Base-by-base conservation (phyloP, 2,888 invertebrate genomes). In the Dolichopus griseipennis region DNA sequence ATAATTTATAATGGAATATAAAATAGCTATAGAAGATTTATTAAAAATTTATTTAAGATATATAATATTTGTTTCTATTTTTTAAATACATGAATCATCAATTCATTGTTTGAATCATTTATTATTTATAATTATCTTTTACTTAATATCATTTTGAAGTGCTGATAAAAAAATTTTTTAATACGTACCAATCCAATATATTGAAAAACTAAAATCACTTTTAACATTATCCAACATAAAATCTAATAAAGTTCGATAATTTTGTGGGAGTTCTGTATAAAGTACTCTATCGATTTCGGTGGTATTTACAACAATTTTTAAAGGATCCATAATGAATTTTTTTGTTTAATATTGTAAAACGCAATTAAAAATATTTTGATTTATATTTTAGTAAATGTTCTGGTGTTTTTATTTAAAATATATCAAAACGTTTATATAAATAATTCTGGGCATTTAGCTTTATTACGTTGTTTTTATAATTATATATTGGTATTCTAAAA, bases 121-220 rank as follows among this genome's bases (percentile, higher is more conserved):
- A 9, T 10, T 43, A 43, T 15, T 10, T 15, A 15, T 15, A 10
- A 43, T 12, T 52, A 52, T 4, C 18, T 52, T 52, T 52, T 12
- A 18, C 1, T 18, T 6, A 5, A 6, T 52, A 18, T 52, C 52
- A 52, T 12, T 18, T 43, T 3, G 2, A 15, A 12, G 2, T n/a
- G 1, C 2, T 12, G 15, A 52, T 52, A 52, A 52, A 18, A 1
- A 6, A 52, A 2, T 12, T 18, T 12, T 18, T 12, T 18, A 52
- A 18, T 6, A 62, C 66, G 34, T 43, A 67, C 67, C 67, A 21
- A 61, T 64, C 67, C 67, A 67, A 27, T 67, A 67, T 18, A 27
- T 67, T 5, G 12, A 63, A 22, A 18, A 27, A 27, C 2, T 18
- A 15, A 27, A 3, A 5, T 27, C 15, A 27, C 12, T 27, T 15